These are phyloP conservation scores for Babyrousa celebensis DNA, from an alignment of 2,797 vertebrate species.

Conservation along the genomic window DNA sequence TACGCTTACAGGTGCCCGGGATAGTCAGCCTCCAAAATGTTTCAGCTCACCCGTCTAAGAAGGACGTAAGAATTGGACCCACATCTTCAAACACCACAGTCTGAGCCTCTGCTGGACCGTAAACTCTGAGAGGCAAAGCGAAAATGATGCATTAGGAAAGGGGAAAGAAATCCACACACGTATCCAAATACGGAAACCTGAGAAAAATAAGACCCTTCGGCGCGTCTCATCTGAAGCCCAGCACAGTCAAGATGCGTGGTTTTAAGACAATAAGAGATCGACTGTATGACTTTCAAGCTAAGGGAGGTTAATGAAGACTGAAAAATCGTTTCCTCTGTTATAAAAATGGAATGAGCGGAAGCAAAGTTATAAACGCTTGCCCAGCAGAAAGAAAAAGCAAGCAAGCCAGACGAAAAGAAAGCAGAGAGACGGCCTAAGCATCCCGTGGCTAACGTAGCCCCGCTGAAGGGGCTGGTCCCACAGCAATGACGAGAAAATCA, in stretches of 20 bases:
- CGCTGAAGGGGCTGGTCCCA: neutral
- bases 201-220: rapidly evolving
- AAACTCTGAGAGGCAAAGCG: constrained; percentile 90
- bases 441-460: neutral
- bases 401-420: neutral
- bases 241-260: rapidly evolving
- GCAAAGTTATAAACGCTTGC: neutral
- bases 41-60: constrained; percentile 94
- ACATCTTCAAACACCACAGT: constrained; percentile 93
- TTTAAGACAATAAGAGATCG: neutral
- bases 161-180: rapidly evolving
- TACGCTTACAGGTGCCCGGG: neutral
- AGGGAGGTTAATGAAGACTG: neutral
- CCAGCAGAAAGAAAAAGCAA: neutral
- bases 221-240: rapidly evolving
- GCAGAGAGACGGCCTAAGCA: neutral
- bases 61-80: constrained; percentile 93
- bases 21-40: neutral
- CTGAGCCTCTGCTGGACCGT: constrained; percentile 92
- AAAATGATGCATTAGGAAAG: neutral
- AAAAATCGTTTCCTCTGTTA: neutral
- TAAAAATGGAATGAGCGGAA: neutral
- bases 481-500: too few relatives aligned
- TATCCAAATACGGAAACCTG: neutral
- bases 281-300: neutral